Percentiles rank a stretch among this genome's conserved stretches.
phyloP scores from a whole-genome alignment of 2,797 vertebrate species.

The Holocentrus rufus region DNA sequence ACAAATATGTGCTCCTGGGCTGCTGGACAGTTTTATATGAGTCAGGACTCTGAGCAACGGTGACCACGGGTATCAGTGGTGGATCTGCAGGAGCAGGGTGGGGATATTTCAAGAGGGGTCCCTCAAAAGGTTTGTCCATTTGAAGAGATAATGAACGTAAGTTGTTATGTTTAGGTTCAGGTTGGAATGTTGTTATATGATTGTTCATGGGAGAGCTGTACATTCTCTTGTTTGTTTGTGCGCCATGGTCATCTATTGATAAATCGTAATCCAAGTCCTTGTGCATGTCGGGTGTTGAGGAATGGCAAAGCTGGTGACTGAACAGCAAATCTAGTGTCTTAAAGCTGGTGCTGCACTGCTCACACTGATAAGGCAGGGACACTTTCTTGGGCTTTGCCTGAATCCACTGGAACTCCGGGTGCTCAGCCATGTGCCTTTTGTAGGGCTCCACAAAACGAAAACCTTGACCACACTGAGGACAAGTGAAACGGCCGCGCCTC shows the following conservation, averaged over 20 bases:
- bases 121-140: not conserved
- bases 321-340: slow-evolving; percentile 80
- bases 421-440: slow-evolving; percentile 80
- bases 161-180: slow-evolving; percentile 20
- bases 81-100: slow-evolving; percentile 15
- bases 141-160: not conserved
- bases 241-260: slow-evolving; percentile 38
- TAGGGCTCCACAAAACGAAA: slow-evolving; percentile 81
- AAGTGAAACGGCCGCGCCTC: slow-evolving; percentile 79
- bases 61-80: not conserved
- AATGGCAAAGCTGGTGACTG: slow-evolving; percentile 81
- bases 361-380: slow-evolving; percentile 81
- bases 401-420: slow-evolving; percentile 77
- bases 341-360: slow-evolving; percentile 78
- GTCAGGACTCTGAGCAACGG: slow-evolving; percentile 18
- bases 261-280: slow-evolving; percentile 54
- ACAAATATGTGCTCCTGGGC: slow-evolving; percentile 3
- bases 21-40: not conserved
- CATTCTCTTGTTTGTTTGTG: slow-evolving; percentile 13
- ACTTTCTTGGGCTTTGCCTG: slow-evolving; percentile 60
- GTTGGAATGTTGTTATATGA: not conserved
- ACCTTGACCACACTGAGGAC: slow-evolving; percentile 76
- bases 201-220: not conserved
- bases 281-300: slow-evolving; percentile 49
- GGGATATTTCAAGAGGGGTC: slow-evolving; percentile 8